Base-by-base conservation (phyloP, 92 coral and sea anemone species). In the Palythoa grandiflora region DNA sequence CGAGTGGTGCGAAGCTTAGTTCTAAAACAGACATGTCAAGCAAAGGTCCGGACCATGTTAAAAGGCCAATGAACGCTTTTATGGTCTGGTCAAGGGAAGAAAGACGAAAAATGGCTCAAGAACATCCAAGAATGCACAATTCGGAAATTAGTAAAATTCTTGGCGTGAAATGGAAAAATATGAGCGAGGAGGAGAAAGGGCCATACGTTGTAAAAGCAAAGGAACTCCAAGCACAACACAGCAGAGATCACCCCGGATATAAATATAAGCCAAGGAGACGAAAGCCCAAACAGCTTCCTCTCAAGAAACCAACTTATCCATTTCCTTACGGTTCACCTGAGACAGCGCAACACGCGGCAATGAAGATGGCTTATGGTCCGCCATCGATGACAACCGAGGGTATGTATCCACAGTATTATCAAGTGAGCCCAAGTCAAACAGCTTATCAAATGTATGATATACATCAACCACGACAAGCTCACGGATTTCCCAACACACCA, bases 1-100 rank as follows among this genome's bases (percentile, higher is more conserved):
- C 75, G 68, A 78, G 87, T 84, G 78, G 88, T 88, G 84, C 83
- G 89, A 84, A 87, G 87, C 84, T 70, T 86, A 84, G 75, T 21
- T 75, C 90, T 51, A 75, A 74, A 68, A 77, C 83, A 90, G 79
- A 89, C 55, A 88, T 95, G 96, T 92, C 93, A 40, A 89, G 95
- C 51, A 95, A 90, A 53, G 98, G 95, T 50, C 92, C 94, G 35
- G 91, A 93, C 84, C 99, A 97, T 90, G 94, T 97, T 78, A 97
- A 97, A 89, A 89, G 99, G 68, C 99, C 99, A 68, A 97, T 97
- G 99, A 97, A 97, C 83, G 99, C 99, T 0, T 97, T 97, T 75
- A 97, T 97, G 99, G 99, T 97, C 7, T 97, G 99, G 99, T 94
- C 98, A 1, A 91, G 95, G 78, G 96, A 94, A 65, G 91, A 88